Evolutionary conservation across 2,888 invertebrate genomes (phyloP), one percentile per base, ranked within the genome.

Genomic region (Flexamia atlantica): DNA sequence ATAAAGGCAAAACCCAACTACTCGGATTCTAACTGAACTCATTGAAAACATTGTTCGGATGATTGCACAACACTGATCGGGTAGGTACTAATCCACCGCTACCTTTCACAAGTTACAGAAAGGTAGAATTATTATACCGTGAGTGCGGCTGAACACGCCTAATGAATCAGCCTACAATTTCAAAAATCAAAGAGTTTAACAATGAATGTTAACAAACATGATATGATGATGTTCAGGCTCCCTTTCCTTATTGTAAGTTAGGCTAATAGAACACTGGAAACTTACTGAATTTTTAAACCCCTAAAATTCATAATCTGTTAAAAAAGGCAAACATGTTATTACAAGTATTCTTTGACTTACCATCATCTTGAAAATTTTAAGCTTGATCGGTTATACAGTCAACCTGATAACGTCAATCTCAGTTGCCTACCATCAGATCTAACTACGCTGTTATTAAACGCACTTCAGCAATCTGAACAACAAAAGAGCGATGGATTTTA

Each of bases 331-430:
- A 46, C 46, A 46, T 46, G 12, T 46, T 46, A 14, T 46, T 9
- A 12, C 17, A 17, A 46, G 12, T 17, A 10, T 9, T 46, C 2
- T 46, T 46, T 64, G 28, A 64, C 28, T 64, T 64, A 64, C 64
- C 64, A 64, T 64, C 64, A 64, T 64, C 17, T 64, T 64, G 64
- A 20, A 17, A 64, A 25, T 23, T 23, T 53, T 10, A 30, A 57
- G 57, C 57, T 64, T 28, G 57, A 3, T 5, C 57, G 20, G 57
- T 57, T 64, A 25, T 2, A 30, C 3, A 64, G 28, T 64, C 28
- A 57, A 57, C 57, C 23, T 57, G 64, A 64, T 17, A 5, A 64
- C 28, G 20, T 53, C 64, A 28, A 28, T 10, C 64, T 64, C 64
- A 17, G 5, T 28, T 1, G 14, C 3, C 4, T 30, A 64, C 28